phyloP scores from a whole-genome alignment of 2,888 invertebrate genomes.

The Apamea crenata region DNA sequence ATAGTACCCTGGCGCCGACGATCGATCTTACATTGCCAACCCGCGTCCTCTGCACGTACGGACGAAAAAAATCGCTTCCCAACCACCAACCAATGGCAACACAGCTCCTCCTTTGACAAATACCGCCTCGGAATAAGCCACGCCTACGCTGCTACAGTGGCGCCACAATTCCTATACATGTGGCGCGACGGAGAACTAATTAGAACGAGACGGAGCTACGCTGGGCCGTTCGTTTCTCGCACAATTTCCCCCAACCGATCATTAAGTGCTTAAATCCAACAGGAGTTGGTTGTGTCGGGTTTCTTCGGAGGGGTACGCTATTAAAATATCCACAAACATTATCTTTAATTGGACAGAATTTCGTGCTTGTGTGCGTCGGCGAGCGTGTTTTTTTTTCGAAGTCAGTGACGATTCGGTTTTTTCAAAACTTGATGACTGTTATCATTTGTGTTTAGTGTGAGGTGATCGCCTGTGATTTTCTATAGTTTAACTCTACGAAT shows the following conservation, averaged over 20 bases:
- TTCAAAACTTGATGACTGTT: constrained; percentile 88
- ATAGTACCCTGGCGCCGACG: constrained; percentile 87
- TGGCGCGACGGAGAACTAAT: constrained; percentile 83
- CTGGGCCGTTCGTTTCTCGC: constrained; percentile 89
- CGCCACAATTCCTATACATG: constrained; percentile 84
- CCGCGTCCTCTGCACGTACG: constrained; percentile 84
- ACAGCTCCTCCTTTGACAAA: constrained; percentile 75
- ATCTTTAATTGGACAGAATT: constrained; percentile 90
- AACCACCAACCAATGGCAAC: constrained; percentile 77
- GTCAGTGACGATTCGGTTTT: constrained; percentile 87
- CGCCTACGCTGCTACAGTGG: constrained; percentile 79
- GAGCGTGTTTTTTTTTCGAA: constrained; percentile 81
- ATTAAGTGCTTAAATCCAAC: constrained; percentile 91
- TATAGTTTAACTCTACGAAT: constrained; percentile 65
- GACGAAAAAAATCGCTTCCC: constrained; percentile 86
- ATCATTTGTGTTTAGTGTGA: constrained; percentile 86
- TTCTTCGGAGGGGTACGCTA: constrained; percentile 90
- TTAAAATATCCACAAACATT: constrained; percentile 91
- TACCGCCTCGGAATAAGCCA: constrained; percentile 78
- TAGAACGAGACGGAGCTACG: constrained; percentile 83
- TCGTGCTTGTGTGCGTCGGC: constrained; percentile 88
- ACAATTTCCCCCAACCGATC: constrained; percentile 90
- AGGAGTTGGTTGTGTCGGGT: constrained; percentile 90
- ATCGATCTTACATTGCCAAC: constrained; percentile 88
- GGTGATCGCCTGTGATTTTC: constrained; percentile 82